phyloP scores from a whole-genome alignment of 2,797 vertebrate genomes.

The Paramormyrops hopkinsi region DNA sequence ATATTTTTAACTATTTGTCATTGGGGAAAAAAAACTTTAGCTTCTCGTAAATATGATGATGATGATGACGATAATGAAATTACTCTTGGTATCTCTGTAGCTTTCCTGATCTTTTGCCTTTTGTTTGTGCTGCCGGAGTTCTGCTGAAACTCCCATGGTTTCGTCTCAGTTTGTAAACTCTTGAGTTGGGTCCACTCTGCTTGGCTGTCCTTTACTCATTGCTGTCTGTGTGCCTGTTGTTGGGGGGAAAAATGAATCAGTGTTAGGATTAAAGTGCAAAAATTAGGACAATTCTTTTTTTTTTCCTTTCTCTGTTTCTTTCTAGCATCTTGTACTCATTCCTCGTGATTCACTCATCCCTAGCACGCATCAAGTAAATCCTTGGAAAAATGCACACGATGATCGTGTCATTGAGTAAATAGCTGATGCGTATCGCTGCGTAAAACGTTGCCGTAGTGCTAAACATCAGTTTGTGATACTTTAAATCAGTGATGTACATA shows the following conservation, averaged over 20 bases:
- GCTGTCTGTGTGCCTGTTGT: slow-evolving; percentile 20
- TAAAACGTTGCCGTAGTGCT: not conserved
- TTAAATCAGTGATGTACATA: not conserved
- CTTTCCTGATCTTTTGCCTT: slow-evolving; percentile 61
- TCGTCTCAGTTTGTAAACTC: slow-evolving; percentile 28
- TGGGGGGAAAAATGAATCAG: not conserved
- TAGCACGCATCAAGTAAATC: not conserved
- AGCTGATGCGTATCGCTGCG: not conserved
- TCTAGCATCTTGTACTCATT: not conserved
- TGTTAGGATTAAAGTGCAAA: slow-evolving; percentile 4
- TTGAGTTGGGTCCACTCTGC: slow-evolving; percentile 19
- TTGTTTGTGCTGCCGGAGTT: slow-evolving; percentile 60
- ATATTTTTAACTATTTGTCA: slow-evolving; percentile 87
- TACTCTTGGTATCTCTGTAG: slow-evolving; percentile 71
- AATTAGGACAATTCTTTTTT: not conserved
- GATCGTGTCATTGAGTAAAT: not conserved
- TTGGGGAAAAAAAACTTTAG: slow-evolving; percentile 66
- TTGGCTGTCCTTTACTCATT: slow-evolving; percentile 20
- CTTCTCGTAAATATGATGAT: slow-evolving; percentile 66
- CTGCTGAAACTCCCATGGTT: slow-evolving; percentile 33
- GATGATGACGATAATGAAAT: slow-evolving; percentile 59
- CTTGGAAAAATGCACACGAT: not conserved
- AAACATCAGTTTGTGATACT: not conserved
- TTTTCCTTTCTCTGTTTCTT: not conserved
- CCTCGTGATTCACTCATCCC: not conserved